Evolutionary conservation across 2,888 invertebrate genomes (phyloP), one percentile per base, ranked within the genome.

Genomic region (Pegoplata infirma): DNA sequence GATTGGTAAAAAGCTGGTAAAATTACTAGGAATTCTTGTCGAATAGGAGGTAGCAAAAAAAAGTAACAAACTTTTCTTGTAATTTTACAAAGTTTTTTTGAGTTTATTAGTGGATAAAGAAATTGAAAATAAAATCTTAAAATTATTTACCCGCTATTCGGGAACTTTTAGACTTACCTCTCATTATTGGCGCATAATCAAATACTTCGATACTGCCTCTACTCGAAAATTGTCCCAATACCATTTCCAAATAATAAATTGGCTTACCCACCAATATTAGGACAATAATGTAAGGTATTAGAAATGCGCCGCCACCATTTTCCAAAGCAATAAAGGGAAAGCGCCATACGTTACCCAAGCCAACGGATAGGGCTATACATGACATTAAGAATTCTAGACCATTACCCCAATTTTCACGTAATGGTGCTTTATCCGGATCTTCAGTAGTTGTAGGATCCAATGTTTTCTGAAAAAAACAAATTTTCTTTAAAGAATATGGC

Each of bases 341-440:
- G 10, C 94, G 89, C 94, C 94, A 94, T 32, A 94, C 92, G 85
- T 94, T 94, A 79, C 94, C 94, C 40, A 94, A 90, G 0, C 94
- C 94, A 12, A 94, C 94, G 0, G 94, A 94, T 80, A 94, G 93
- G 55, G 94, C 92, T 75, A 94, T 94, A 83, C 94, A 94, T 0
- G 94, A 94, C 92, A 94, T 93, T 1, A 94, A 90, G 85, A 94
- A 94, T 85, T 94, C 94, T 5, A 93, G 83, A 44, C 93, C 92
- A 84, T 91, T 93, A 6, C 91, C 91, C 94, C 94, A 94, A 58
- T 82, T 85, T 25, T 25, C 25, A 25, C 25, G 25, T 25, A 25
- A 3, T 25, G 25, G 25, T 25, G 3, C 25, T 25, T 3, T 25
- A 25, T 3, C 25, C 6, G 25, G 6, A 25, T 25, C 25, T 5